Evolutionary conservation across 2,113 vertebrate genomes (phyloP).

Genomic region (Rhabdornis inornatus): DNA sequence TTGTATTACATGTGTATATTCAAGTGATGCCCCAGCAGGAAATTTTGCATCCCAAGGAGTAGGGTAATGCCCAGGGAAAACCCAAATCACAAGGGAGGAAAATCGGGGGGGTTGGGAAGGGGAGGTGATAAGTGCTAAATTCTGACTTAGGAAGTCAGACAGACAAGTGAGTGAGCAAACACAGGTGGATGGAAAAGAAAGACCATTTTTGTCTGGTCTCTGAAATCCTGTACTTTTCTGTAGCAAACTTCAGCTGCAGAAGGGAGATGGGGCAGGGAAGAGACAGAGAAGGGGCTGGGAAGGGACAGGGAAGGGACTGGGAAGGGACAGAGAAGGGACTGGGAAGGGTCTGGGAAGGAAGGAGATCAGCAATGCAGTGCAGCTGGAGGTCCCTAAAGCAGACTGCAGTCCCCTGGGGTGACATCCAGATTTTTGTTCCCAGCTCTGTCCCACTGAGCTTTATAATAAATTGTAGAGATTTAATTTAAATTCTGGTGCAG

Average conservation of each 20-base stretch:
- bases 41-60: neutral
- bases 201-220: neutral
- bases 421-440: neutral
- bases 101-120: accelerated
- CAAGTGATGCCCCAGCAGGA: neutral
- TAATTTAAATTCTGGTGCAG: neutral
- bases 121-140: neutral
- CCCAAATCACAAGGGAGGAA: neutral
- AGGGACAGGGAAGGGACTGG: neutral
- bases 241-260: accelerated
- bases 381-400: neutral
- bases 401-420: neutral
- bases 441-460: neutral
- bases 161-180: neutral
- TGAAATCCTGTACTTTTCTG: neutral
- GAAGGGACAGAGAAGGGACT: neutral
- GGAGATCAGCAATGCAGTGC: neutral
- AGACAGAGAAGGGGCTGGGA: neutral
- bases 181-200: neutral
- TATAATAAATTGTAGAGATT: neutral
- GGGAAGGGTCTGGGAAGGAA: neutral
- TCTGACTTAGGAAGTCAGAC: neutral
- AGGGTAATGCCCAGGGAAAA: neutral
- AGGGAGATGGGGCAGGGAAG: neutral
- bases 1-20: neutral